A percentile compares a stretch with the other conserved stretches of the same genome.
Conservation (phyloP, 2,797 vertebrate genomes). For the Cottoperca gobio region DNA sequence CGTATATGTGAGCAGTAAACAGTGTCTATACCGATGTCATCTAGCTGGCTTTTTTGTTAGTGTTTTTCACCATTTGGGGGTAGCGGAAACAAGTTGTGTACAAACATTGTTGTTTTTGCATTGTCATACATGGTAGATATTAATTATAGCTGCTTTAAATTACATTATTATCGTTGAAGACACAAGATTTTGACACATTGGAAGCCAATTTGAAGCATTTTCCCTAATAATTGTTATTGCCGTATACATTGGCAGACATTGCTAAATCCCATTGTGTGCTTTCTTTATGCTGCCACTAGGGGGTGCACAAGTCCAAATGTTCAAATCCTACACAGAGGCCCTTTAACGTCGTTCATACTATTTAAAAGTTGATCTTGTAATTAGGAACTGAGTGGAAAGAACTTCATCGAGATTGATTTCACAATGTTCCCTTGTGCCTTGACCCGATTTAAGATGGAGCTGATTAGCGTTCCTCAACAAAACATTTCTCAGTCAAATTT, state of each 20-base stretch:
- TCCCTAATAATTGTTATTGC: background rate
- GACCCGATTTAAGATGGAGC: slow-evolving; percentile 72
- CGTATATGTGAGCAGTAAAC: background rate
- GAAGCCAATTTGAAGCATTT: background rate
- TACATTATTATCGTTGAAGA: background rate
- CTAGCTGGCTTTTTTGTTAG: background rate
- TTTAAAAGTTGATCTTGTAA: slow-evolving; percentile 74
- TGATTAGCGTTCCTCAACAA: slow-evolving; percentile 73
- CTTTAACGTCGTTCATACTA: slow-evolving; percentile 53
- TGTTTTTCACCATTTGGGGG: too few species aligned
- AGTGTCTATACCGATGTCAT: background rate
- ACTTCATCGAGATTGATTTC: slow-evolving; percentile 78
- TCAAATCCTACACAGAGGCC: slow-evolving; percentile 2
- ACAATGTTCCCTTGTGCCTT: slow-evolving; percentile 65
- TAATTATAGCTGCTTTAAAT: background rate
- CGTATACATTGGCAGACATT: background rate
- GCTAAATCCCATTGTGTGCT: background rate
- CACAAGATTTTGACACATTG: background rate
- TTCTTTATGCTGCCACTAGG: background rate
- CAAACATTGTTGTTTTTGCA: background rate
- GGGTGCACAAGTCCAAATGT: slow-evolving; percentile 22
- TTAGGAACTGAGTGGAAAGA: slow-evolving; percentile 75
- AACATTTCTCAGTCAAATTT: slow-evolving; percentile 81
- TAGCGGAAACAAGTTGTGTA: too few species aligned
- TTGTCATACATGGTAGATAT: background rate